A percentile compares a stretch with the other conserved stretches of the same genome.
Conservation (phyloP, 2,113 vertebrate genomes). For the Ailuropoda melanoleuca region DNA sequence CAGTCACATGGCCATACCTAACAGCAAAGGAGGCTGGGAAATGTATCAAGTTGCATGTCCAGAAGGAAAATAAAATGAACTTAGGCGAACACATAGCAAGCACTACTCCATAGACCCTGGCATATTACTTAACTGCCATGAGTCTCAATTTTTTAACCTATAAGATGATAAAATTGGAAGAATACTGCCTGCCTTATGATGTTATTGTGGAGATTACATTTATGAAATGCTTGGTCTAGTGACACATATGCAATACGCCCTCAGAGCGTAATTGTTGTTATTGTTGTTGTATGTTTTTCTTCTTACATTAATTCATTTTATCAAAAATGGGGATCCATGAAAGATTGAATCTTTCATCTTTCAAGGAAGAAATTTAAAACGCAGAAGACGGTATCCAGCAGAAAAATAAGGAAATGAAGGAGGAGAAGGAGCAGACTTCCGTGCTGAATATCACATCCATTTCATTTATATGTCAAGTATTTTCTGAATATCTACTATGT, state of each 20-base stretch:
- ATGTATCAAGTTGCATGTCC: fast-evolving
- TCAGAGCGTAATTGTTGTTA: neutral
- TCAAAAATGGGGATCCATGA: neutral
- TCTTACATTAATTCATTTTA: neutral
- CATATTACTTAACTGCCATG: neutral
- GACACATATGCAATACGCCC: neutral
- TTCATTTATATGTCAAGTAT: neutral
- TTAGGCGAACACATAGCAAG: neutral
- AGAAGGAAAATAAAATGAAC: neutral
- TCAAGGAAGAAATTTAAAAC: neutral
- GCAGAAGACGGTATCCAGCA: neutral
- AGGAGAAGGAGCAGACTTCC: neutral
- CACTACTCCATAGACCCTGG: neutral
- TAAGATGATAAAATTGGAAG: neutral
- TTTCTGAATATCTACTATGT: neutral
- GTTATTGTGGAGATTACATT: neutral
- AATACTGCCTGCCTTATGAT: neutral
- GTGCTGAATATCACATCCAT: neutral
- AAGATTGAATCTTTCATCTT: neutral
- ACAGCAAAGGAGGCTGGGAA: neutral
- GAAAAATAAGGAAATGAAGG: neutral
- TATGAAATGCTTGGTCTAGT: neutral
- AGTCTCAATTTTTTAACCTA: neutral
- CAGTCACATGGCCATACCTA: neutral
- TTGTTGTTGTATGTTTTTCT: neutral